Evolutionary conservation across 2,888 invertebrate species (phyloP), one percentile per base, ranked within the genome.

Genomic region (Ochlodes sylvanus): DNA sequence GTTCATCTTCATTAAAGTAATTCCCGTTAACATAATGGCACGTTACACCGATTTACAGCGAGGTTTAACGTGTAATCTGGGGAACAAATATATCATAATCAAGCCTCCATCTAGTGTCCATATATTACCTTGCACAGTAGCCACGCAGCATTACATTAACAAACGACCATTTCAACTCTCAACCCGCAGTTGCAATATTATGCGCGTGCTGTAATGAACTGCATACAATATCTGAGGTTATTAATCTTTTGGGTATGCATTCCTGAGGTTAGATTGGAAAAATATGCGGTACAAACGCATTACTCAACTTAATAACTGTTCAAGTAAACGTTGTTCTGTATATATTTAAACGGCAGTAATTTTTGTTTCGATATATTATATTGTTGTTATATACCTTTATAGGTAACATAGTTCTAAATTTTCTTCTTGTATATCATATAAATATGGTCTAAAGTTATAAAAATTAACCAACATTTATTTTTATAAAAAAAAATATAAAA

Each of bases 1-100:
- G 52, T 50, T 41, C 21, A 58, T 65, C 65, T 65, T 65, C 65
- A 65, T 65, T 65, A 50, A 50, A 50, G 50, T 44, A 65, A 65
- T 65, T 65, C 52, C 41, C 27, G 58, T 58, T 75, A 76, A 74
- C 79, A 74, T 79, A 72, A 81, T 73, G 75, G 70, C 74, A 74
- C 79, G 73, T 78, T 27, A 27, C 80, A 72, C 76, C 74, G 75
- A 79, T 79, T 78, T 77, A 77, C 74, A 71, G 57, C 57, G 64
- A 74, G 76, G 52, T 73, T 73, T 70, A 71, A 76, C 76, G 63
- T 71, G 76, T 77, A 77, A 80, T 79, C 77, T 71, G 73, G 75
- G 71, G 75, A 71, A 74, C 71, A 75, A 75, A 79, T 83, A 81
- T 83, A 83, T 83, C 80, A 83, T 83, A 84, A 83, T 83, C 81